These are phyloP conservation scores for Centropus bengalensis DNA, from an alignment of 2,113 vertebrate species.

Conservation along the genomic window DNA sequence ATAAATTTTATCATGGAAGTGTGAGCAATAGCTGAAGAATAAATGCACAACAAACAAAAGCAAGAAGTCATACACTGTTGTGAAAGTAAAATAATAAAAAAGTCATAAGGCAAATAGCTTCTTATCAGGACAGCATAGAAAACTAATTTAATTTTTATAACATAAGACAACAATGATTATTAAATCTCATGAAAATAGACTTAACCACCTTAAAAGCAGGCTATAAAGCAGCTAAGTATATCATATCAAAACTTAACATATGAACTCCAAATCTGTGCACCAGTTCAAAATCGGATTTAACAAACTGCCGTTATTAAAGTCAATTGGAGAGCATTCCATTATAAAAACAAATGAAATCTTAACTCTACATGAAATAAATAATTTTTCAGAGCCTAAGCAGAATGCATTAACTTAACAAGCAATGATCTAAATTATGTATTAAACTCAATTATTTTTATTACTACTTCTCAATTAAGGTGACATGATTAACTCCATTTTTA, in stretches of 20 bases:
- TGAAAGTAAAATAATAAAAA: neutral
- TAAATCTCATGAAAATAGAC: conserved; percentile 32
- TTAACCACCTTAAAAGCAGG: conserved; percentile 1
- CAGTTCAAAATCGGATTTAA: conserved; percentile 71
- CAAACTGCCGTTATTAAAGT: conserved; percentile 74
- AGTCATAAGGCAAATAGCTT: neutral
- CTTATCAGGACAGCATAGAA: conserved; percentile 1
- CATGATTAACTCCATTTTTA: conserved; percentile 62
- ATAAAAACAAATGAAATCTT: conserved; percentile 73
- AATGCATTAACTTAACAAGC: conserved; percentile 62
- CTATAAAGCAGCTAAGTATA: conserved; percentile 7
- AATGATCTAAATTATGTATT: conserved; percentile 78
- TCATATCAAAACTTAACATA: conserved; percentile 60
- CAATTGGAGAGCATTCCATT: conserved; percentile 63
- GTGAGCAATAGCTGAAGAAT: neutral
- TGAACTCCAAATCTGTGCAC: conserved; percentile 50
- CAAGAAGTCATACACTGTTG: neutral
- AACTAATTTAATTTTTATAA: conserved; percentile 30
- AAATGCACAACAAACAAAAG: neutral
- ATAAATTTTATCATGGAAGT: neutral
- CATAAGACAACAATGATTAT: neutral
- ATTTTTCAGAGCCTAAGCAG: conserved; percentile 67
- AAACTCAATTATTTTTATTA: conserved; percentile 83
- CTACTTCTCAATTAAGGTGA: conserved; percentile 74
- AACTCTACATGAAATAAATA: conserved; percentile 66